These are phyloP conservation scores for Monomorium pharaonis DNA, from an alignment of 1,140 invertebrate species.

Conservation along the genomic window DNA sequence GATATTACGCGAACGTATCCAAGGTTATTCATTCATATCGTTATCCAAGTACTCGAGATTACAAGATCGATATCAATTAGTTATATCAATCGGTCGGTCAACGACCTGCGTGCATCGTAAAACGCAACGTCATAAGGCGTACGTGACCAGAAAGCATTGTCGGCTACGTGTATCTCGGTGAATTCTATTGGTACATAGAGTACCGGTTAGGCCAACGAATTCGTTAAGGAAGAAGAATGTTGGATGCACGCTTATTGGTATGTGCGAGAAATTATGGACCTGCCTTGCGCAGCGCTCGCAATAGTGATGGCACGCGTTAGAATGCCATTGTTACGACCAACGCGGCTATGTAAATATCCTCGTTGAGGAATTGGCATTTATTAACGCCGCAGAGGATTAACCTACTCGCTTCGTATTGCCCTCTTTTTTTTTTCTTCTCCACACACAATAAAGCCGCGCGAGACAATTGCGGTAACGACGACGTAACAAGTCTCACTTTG, in stretches of 20 bases:
- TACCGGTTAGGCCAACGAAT: constrained; percentile 44
- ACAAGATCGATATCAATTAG: neutral
- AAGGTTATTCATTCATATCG: too few species aligned
- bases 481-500: constrained; percentile 12
- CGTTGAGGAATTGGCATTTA: constrained; percentile 19
- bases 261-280: constrained; percentile 41
- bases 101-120: neutral
- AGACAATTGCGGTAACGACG: neutral
- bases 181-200: constrained; percentile 29
- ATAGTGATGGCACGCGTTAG: constrained; percentile 5
- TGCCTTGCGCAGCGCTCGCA: neutral
- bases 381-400: constrained; percentile 18
- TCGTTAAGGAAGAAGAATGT: constrained; percentile 59
- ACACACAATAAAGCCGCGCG: neutral
- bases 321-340: constrained; percentile 39
- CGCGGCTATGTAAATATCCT: constrained; percentile 31
- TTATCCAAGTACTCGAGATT: neutral
- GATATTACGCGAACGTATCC: neutral
- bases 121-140: too few species aligned
- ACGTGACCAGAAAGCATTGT: constrained; percentile 31
- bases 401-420: neutral
- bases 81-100: constrained; percentile 17
- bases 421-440: neutral
- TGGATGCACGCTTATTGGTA: constrained; percentile 51
- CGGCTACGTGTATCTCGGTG: constrained; percentile 26